A percentile compares a stretch with the other conserved stretches of the same genome.
phyloP scores from a whole-genome alignment of 2,888 invertebrate genomes.

The Buathra laborator region DNA sequence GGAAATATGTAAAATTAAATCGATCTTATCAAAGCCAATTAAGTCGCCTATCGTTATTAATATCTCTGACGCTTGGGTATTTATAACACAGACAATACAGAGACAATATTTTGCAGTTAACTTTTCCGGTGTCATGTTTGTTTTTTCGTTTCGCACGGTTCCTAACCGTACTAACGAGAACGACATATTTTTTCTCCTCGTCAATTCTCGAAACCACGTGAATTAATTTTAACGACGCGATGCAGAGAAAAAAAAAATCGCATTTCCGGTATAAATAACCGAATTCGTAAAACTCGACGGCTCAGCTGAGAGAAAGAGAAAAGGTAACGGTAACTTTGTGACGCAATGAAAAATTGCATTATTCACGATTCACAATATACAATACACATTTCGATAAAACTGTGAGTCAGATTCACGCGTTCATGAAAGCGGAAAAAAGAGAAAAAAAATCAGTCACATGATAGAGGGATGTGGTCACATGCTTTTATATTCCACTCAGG shows the following conservation, averaged over 20 bases:
- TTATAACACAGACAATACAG: constrained; percentile 5
- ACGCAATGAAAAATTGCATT: background rate
- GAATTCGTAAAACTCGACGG: background rate
- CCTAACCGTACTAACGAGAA: constrained; percentile 44
- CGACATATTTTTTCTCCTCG: constrained; percentile 1
- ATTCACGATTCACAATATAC: background rate
- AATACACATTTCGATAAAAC: background rate
- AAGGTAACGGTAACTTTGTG: background rate
- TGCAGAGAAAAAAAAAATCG: constrained; percentile 1
- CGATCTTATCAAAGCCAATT: too few species aligned
- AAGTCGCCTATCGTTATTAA: too few species aligned
- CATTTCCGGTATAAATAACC: background rate
- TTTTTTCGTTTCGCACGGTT: background rate
- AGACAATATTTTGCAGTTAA: constrained; percentile 1
- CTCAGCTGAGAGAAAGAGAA: background rate
- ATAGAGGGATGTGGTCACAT: constrained; percentile 39
- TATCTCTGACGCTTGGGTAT: background rate
- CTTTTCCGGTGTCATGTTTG: constrained; percentile 43
- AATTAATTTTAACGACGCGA: constrained; percentile 46
- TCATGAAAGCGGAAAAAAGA: constrained; percentile 13
- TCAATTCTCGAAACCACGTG: constrained; percentile 27
- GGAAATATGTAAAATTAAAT: too few species aligned
- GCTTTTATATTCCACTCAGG: constrained; percentile 13
- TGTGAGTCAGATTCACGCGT: constrained; percentile 46
- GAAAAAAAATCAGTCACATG: constrained; percentile 48